These are phyloP conservation scores for Sthenelais limicola DNA, from an alignment of 2,888 invertebrate genomes.

Conservation along the genomic window DNA sequence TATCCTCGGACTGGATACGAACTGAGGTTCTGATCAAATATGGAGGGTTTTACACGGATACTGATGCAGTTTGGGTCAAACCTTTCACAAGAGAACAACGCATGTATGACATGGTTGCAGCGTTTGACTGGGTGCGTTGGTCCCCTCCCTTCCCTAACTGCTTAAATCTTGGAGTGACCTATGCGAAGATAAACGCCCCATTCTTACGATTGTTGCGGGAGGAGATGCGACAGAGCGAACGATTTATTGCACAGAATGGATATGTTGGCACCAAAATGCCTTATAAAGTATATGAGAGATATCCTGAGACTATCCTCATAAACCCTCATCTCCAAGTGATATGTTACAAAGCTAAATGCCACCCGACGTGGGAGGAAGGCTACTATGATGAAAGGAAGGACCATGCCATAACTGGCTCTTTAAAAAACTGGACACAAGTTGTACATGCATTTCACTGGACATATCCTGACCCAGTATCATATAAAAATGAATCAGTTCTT, in stretches of 20 bases:
- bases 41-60: conserved; percentile 69
- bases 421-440: conserved; percentile 59
- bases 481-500: conserved; percentile 53
- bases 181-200: conserved; percentile 54
- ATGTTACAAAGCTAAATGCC: conserved; percentile 65
- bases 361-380: conserved; percentile 62
- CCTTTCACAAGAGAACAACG: conserved; percentile 56
- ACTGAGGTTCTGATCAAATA: conserved; percentile 66
- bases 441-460: conserved; percentile 64
- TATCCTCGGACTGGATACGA: conserved; percentile 65
- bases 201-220: conserved; percentile 55
- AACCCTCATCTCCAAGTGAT: conserved; percentile 61
- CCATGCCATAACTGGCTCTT: conserved; percentile 57
- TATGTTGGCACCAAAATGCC: conserved; percentile 55
- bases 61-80: conserved; percentile 67
- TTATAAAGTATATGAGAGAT: conserved; percentile 54
- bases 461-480: conserved; percentile 63
- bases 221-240: conserved; percentile 52
- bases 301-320: conserved; percentile 62
- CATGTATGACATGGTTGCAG: conserved; percentile 61
- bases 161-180: conserved; percentile 55
- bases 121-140: conserved; percentile 64
- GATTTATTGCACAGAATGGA: conserved; percentile 47
- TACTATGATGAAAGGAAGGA: conserved; percentile 57
- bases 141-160: conserved; percentile 54